Conservation (phyloP, 2,113 vertebrate genomes). For the Perognathus longimembris region DNA sequence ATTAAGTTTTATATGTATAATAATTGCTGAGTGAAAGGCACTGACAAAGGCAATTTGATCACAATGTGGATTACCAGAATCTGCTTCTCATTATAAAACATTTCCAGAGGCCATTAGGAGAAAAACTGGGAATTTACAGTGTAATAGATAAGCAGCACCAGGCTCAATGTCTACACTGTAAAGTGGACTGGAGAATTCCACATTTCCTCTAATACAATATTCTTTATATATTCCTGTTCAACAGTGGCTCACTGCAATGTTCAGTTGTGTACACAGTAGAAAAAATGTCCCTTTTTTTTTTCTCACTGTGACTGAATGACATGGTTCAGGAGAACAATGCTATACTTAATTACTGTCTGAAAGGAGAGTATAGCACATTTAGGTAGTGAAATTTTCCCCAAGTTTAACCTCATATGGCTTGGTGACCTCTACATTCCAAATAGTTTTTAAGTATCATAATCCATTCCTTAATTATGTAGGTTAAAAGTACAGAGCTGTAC, state of each 20-base stretch:
- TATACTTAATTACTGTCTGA: neutral
- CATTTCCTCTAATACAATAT: constrained; percentile 48
- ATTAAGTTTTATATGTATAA: constrained; percentile 63
- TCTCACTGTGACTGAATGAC: neutral
- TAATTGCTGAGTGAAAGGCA: constrained; percentile 66
- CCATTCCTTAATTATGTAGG: constrained; percentile 51
- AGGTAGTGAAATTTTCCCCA: constrained; percentile 25
- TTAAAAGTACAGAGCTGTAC: neutral
- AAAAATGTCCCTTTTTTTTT: too few relatives aligned
- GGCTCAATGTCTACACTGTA: constrained; percentile 53
- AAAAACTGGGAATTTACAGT: constrained; percentile 65
- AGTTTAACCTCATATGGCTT: neutral
- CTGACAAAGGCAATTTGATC: constrained; percentile 76
- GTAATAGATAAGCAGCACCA: constrained; percentile 47
- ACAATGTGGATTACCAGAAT: constrained; percentile 67
- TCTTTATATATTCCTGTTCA: constrained; percentile 67
- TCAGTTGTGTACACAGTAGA: neutral
- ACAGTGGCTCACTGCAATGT: neutral
- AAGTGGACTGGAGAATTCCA: constrained; percentile 54
- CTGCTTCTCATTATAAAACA: constrained; percentile 71
- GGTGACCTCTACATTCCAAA: constrained; percentile 16
- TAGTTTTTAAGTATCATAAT: constrained; percentile 61
- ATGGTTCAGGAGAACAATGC: neutral
- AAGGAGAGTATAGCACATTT: neutral
- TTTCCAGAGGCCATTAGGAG: constrained; percentile 67